Conservation (phyloP, 2,113 vertebrate species). For the Osmerus eperlanus region DNA sequence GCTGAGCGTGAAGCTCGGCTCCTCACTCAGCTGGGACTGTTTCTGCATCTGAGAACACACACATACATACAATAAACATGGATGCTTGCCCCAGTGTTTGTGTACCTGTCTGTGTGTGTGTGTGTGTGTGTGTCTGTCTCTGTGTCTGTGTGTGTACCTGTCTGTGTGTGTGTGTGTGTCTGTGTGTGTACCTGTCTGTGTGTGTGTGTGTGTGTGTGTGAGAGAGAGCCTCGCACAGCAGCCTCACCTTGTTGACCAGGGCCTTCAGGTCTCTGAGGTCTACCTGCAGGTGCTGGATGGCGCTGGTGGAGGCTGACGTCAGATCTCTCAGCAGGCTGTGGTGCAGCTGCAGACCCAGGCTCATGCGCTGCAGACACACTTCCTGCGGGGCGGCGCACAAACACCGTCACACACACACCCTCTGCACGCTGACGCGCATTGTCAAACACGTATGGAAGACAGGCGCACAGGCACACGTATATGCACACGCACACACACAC, state of each 20-base stretch:
- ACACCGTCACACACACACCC: no score
- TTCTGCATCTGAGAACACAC: constrained; percentile 49
- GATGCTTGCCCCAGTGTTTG: not conserved
- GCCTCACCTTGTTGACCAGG: not conserved
- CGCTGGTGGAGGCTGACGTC: not conserved
- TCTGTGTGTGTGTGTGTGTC: no score
- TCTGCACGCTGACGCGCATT: no score
- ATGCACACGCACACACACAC: constrained; percentile 11
- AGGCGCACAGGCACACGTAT: not conserved
- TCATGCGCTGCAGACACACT: constrained; percentile 45
- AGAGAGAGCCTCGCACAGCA: not conserved
- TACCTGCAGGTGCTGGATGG: not conserved
- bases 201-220: not conserved
- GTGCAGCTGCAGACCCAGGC: constrained; percentile 42
- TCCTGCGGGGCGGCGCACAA: constrained; percentile 50
- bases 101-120: not conserved
- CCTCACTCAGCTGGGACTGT: constrained; percentile 15
- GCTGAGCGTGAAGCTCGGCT: constrained; percentile 26
- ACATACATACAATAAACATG: not conserved
- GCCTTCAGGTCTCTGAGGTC: not conserved
- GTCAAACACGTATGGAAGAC: not conserved
- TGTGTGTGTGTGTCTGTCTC: not conserved
- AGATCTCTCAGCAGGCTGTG: constrained; percentile 46
- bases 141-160: not conserved
- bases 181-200: not conserved